Evolutionary conservation across 1,140 invertebrate species (phyloP).

Genomic region (Drosophila bifasciata): DNA sequence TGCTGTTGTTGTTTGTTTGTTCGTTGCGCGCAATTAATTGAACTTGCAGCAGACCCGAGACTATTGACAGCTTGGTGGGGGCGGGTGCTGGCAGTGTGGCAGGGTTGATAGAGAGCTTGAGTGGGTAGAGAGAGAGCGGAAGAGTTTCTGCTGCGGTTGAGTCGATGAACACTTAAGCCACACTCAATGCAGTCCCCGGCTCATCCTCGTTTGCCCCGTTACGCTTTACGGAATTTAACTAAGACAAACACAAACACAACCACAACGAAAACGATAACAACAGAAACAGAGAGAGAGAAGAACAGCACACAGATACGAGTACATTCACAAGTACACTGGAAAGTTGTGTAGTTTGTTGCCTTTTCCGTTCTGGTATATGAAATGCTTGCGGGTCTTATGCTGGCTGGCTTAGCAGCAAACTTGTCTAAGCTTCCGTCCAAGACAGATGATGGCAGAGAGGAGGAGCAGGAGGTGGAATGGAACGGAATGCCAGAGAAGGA

Average conservation of each 20-base stretch:
- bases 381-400: slow-evolving; percentile 79
- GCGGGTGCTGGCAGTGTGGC: slow-evolving; percentile 23
- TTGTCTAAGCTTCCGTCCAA: slow-evolving; percentile 65
- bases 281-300: slow-evolving; percentile 44
- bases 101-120: not conserved
- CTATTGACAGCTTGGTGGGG: slow-evolving; percentile 70
- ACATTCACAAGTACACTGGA: slow-evolving; percentile 51
- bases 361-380: slow-evolving; percentile 70
- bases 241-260: slow-evolving; percentile 75
- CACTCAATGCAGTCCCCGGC: slow-evolving; percentile 70
- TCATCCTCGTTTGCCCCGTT: slow-evolving; percentile 69
- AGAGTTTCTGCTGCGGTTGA: slow-evolving; percentile 66
- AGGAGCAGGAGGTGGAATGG: not conserved
- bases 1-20: slow-evolving; percentile 68
- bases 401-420: slow-evolving; percentile 80
- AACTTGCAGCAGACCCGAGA: slow-evolving; percentile 73
- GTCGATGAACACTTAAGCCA: slow-evolving; percentile 82
- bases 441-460: slow-evolving; percentile 17
- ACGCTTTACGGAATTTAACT: slow-evolving; percentile 80
- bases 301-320: slow-evolving; percentile 8
- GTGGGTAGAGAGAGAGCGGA: not conserved
- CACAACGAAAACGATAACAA: slow-evolving; percentile 75
- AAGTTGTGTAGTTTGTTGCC: slow-evolving; percentile 74
- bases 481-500: no score
- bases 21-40: slow-evolving; percentile 83